A percentile compares a stretch with the other conserved stretches of the same genome.
phyloP scores from a whole-genome alignment of 2,113 vertebrate species.

The Lucifuga dentata region DNA sequence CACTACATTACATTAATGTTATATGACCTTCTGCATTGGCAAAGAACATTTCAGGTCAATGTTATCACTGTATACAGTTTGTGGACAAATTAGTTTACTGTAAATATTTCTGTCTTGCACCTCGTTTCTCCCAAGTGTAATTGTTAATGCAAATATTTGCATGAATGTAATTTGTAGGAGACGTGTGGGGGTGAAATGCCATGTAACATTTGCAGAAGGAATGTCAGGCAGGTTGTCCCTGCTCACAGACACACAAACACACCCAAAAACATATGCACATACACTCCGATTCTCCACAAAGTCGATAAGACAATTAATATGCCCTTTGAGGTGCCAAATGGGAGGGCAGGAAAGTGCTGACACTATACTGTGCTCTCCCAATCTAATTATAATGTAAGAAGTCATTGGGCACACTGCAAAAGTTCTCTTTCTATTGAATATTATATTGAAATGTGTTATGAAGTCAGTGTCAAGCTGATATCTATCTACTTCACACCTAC shows the following conservation, averaged over 20 bases:
- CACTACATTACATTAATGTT: neutral
- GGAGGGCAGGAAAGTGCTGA: constrained; percentile 54
- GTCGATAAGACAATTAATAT: constrained; percentile 72
- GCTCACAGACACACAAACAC: neutral
- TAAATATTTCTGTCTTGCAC: neutral
- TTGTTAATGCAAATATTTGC: constrained; percentile 9
- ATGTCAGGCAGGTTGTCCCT: constrained; percentile 30
- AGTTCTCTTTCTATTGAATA: constrained; percentile 30
- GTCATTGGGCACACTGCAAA: constrained; percentile 45
- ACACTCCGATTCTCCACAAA: constrained; percentile 13
- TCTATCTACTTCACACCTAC: constrained; percentile 13
- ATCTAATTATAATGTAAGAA: constrained; percentile 65
- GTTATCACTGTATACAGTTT: neutral
- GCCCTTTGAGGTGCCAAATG: constrained; percentile 52
- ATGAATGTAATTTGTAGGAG: neutral
- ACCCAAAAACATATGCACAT: neutral
- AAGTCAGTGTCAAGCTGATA: constrained; percentile 22
- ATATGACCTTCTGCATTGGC: neutral
- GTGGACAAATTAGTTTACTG: neutral
- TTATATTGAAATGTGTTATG: constrained; percentile 29
- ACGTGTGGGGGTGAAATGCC: constrained; percentile 6
- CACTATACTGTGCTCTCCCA: constrained; percentile 30
- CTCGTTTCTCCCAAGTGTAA: neutral
- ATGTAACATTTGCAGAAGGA: constrained; percentile 15
- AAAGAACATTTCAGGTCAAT: neutral